A percentile compares a stretch with the other conserved stretches of the same genome.
phyloP scores from a whole-genome alignment of 2,888 invertebrate genomes.

The Norana najaformis region DNA sequence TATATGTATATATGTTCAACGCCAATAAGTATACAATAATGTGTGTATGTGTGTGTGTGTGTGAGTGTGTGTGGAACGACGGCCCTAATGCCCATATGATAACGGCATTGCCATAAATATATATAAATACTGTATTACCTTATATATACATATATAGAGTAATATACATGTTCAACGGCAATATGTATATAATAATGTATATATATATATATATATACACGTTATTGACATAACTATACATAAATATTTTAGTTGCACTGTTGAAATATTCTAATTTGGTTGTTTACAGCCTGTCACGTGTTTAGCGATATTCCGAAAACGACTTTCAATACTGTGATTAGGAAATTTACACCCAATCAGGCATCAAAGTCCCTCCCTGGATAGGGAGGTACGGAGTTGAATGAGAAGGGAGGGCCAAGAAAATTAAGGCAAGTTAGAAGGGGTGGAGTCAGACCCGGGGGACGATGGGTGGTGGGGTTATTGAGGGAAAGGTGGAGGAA shows the following conservation, averaged over 20 bases:
- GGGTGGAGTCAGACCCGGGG: not conserved
- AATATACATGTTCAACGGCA: too few relatives aligned
- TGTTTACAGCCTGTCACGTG: not conserved
- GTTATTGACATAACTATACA: not conserved
- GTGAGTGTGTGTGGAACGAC: not conserved
- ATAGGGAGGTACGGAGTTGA: not conserved
- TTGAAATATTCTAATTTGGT: not conserved
- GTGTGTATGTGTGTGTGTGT: not conserved
- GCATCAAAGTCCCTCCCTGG: not conserved
- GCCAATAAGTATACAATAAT: not conserved
- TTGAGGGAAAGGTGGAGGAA: not conserved
- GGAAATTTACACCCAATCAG: not conserved
- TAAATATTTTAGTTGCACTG: not conserved
- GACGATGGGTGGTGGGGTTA: not conserved
- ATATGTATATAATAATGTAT: too few relatives aligned
- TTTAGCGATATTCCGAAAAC: not conserved
- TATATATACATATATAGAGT: too few relatives aligned
- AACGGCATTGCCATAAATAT: too few relatives aligned
- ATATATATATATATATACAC: too few relatives aligned
- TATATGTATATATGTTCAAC: too few relatives aligned
- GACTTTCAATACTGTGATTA: not conserved
- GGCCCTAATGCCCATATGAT: too few relatives aligned
- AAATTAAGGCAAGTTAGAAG: not conserved
- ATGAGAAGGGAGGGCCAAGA: not conserved
- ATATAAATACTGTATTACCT: not conserved